Percentiles rank a stretch among this genome's conserved stretches.
These are phyloP conservation scores for Leuciscus idus DNA, from an alignment of 2,113 vertebrate genomes.

Conservation along the genomic window DNA sequence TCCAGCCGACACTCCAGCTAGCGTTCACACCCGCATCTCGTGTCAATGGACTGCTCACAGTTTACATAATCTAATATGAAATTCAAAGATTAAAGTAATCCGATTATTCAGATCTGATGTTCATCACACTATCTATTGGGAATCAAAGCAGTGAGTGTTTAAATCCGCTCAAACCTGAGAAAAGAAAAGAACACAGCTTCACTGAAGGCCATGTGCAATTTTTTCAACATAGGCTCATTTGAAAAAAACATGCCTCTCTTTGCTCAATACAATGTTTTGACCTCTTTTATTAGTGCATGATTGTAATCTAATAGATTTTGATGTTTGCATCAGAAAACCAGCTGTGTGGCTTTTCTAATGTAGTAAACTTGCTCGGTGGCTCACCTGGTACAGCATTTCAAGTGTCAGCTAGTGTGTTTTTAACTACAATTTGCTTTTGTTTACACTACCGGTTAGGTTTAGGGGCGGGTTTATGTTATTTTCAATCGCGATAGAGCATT, in stretches of 20 bases:
- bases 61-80: conserved; percentile 29
- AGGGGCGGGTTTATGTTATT: background rate
- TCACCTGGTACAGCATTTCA: background rate
- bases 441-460: background rate
- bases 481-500: background rate
- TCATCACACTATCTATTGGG: conserved; percentile 6
- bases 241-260: background rate
- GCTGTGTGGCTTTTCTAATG: background rate
- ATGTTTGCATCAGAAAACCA: background rate
- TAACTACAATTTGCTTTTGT: background rate
- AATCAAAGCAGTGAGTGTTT: conserved; percentile 16
- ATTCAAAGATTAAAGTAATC: conserved; percentile 27
- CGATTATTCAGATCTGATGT: conserved; percentile 29
- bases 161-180: background rate
- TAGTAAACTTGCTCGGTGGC: background rate
- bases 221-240: background rate
- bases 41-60: background rate
- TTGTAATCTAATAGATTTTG: background rate
- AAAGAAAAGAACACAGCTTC: background rate
- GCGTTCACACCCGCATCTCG: conserved; percentile 15
- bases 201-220: background rate
- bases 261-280: background rate
- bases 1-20: conserved; percentile 18
- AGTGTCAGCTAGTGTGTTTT: background rate
- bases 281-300: background rate